Percentiles rank a stretch among this genome's conserved stretches.
Evolutionary conservation across 2,113 vertebrate species (phyloP).

Genomic region (Pelodiscus sinensis): DNA sequence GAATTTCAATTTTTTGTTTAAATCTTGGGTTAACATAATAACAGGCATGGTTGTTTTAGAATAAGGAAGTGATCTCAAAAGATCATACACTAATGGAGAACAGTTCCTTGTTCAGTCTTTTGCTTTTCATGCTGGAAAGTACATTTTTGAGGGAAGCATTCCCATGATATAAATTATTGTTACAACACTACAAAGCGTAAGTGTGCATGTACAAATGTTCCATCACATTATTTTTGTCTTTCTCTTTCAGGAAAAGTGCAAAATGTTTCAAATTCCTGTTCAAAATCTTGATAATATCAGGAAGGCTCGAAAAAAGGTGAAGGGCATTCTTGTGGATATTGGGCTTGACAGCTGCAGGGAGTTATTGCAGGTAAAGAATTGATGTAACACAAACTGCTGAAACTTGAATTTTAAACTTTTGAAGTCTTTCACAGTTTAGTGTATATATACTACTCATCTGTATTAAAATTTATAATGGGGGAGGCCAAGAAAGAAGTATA

Average conservation of each 20-base stretch:
- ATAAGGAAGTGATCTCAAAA: background rate
- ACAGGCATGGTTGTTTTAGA: background rate
- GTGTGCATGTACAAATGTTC: background rate
- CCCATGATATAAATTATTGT: background rate
- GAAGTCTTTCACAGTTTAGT: background rate
- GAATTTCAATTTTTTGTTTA: background rate
- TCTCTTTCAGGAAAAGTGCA: slow-evolving; percentile 72
- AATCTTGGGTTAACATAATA: background rate
- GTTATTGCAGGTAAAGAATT: slow-evolving; percentile 81
- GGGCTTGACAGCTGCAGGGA: slow-evolving; percentile 87
- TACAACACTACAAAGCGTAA: background rate
- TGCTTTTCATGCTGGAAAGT: background rate
- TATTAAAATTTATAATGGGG: background rate
- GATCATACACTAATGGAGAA: background rate
- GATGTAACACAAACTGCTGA: background rate
- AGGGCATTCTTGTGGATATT: slow-evolving; percentile 87
- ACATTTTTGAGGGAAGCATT: background rate
- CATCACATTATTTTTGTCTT: background rate
- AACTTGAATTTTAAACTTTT: background rate
- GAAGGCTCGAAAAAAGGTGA: slow-evolving; percentile 88
- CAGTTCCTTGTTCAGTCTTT: background rate
- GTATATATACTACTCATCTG: background rate
- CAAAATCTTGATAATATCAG: slow-evolving; percentile 88
- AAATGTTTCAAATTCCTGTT: slow-evolving; percentile 92
- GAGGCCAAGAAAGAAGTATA: background rate